These are phyloP conservation scores for Zele albiditarsus DNA, from an alignment of 2,888 invertebrate species.

Conservation along the genomic window DNA sequence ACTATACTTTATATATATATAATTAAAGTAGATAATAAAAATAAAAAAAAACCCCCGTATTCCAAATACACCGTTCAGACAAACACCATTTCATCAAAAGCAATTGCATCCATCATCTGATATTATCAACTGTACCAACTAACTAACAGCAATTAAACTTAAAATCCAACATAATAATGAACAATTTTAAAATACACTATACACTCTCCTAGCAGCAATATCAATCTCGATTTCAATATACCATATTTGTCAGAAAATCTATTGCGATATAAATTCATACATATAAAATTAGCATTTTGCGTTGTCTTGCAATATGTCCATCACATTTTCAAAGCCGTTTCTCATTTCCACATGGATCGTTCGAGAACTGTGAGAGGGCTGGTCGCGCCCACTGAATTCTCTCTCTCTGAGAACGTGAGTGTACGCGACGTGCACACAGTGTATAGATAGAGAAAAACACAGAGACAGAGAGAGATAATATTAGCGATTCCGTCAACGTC, in stretches of 20 bases:
- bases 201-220: neutral
- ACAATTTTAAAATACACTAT: too few relatives aligned
- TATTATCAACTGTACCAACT: too few relatives aligned
- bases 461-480: conserved; percentile 29
- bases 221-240: neutral
- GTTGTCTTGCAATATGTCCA: conserved; percentile 42
- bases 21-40: too few relatives aligned
- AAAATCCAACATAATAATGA: too few relatives aligned
- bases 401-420: conserved; percentile 26
- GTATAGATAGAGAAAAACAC: conserved; percentile 23
- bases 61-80: too few relatives aligned
- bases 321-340: conserved; percentile 39
- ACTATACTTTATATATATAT: too few relatives aligned
- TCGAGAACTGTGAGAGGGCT: neutral
- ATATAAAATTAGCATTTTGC: conserved; percentile 43
- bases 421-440: conserved; percentile 34
- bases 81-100: too few relatives aligned
- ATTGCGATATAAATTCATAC: conserved; percentile 37
- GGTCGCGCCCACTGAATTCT: neutral
- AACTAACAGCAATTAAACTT: too few relatives aligned
- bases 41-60: too few relatives aligned
- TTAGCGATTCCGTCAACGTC: conserved; percentile 44
- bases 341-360: conserved; percentile 45
- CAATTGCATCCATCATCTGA: too few relatives aligned
- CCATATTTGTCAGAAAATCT: conserved; percentile 22